Base-by-base conservation (phyloP, 2,888 invertebrate species). In the Baccha elongata region DNA sequence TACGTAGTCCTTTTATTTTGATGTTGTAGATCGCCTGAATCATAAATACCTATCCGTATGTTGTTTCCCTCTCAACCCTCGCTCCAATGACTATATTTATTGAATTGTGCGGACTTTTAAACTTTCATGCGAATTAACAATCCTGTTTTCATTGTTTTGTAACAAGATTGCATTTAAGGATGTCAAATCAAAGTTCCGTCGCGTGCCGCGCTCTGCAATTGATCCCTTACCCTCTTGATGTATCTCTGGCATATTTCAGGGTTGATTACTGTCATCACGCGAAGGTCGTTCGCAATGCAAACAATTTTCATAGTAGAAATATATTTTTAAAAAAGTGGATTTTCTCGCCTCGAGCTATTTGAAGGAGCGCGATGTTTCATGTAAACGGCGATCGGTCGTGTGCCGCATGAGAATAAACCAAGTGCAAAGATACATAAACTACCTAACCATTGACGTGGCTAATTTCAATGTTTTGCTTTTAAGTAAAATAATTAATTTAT, bases 81-180 rank as follows among this genome's bases (percentile, higher is more conserved):
- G 58, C 4, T 1, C 62, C 64, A 42, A 46, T 17, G 42, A 88
- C 88, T 88, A 89, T 8, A 13, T 42, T 89, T 89, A 89, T 89
- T 89, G 88, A 88, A 88, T 88, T 89, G 89, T 89, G n/a, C n/a
- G 88, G 87, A 87, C 81, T 87, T 81, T 48, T 40, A 29, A 53
- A 32, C 60, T 62, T 69, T 67, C 75, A 78, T 64, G 55, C 64
- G 88, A 89, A 87, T 88, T 88, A 89, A 88, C 87, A 88, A 87
- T 88, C 87, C 87, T 89, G 89, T 90, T 89, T 88, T 89, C 88
- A 89, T 88, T 89, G 87, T 87, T 89, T 90, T 88, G 87, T 89
- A 90, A 90, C 89, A 88, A 88, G 90, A 89, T 90, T 90, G 88
- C 88, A 89, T 90, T 90, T 89, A 89, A 89, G 88, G 87, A 87